These are phyloP conservation scores for Enhydra lutris DNA, from an alignment of 2,113 vertebrate species.

Conservation along the genomic window DNA sequence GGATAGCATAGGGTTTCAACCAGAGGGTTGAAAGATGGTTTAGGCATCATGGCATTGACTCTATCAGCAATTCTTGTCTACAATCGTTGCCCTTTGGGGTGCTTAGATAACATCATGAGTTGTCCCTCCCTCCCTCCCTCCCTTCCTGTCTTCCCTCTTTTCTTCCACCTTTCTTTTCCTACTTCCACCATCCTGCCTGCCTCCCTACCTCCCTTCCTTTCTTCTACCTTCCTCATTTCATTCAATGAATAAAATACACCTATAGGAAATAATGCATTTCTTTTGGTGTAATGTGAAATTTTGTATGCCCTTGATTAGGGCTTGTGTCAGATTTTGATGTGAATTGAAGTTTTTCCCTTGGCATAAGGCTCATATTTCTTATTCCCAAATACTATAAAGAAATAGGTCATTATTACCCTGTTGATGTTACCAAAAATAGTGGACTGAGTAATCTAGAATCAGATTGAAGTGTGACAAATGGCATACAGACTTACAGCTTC, in stretches of 20 bases:
- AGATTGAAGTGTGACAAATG: slow-evolving; percentile 2
- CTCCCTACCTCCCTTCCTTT: background rate
- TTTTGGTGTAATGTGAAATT: background rate
- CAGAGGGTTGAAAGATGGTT: background rate
- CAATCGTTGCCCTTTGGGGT: background rate
- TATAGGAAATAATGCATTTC: background rate
- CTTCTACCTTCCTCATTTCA: background rate
- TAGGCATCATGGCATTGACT: background rate
- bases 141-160: background rate
- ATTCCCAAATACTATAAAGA: background rate
- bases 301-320: background rate
- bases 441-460: background rate
- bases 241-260: background rate
- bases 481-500: background rate
- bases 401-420: background rate
- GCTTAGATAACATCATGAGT: background rate
- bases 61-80: background rate
- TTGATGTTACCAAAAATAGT: background rate
- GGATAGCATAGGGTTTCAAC: background rate
- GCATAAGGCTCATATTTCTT: background rate
- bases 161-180: too few species aligned
- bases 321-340: background rate
- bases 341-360: background rate
- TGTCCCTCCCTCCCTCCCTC: too few species aligned
- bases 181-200: background rate